Evolutionary conservation across 2,113 vertebrate genomes (phyloP), one percentile per base, ranked within the genome.

Genomic region (Lagopus muta): DNA sequence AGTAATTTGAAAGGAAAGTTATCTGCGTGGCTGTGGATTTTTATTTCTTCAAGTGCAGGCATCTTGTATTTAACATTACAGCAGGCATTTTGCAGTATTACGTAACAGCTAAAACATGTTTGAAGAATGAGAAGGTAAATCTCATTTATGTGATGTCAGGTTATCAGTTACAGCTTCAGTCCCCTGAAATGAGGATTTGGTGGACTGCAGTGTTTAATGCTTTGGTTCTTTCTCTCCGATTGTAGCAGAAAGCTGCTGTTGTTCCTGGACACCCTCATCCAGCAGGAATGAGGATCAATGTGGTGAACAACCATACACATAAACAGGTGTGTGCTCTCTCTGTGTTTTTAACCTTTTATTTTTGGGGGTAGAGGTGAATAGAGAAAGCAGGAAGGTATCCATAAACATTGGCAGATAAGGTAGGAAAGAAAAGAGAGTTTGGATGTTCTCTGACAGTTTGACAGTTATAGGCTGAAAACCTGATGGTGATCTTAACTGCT

Each of bases 251-350:
- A 81, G 86, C 97, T 77, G 52, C 94, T 52, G 89, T 92, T 70
- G 89, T 92, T 72, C 93, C 97, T n/a, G 90, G 96, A 71, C 97
- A 97, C 36, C 57, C 97, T 78, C 96, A 98, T 71, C 95, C 98
- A 62, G 95, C 97, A 71, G 98, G 98, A 95, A 98, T 98, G 98
- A 98, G 97, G 95, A 98, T 98, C 96, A 98, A 98, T 28, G 98
- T 98, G 24, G 96, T 98, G 95, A 98, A 98, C 92, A 98, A 97
- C 88, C 97, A 98, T 85, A 97, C 97, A 27, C 94, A 95, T 43
- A 98, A 97, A 96, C 97, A 98, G 98, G 98, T 98, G 82, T 14
- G 80, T 90, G 50, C 6, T n/a, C 40, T 21, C 65, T 73, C 82
- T 58, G 5, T 65, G 38, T 85, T 67, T 28, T 40, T 40, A 64